Conservation (phyloP, 2,113 vertebrate genomes). For the Parus major region DNA sequence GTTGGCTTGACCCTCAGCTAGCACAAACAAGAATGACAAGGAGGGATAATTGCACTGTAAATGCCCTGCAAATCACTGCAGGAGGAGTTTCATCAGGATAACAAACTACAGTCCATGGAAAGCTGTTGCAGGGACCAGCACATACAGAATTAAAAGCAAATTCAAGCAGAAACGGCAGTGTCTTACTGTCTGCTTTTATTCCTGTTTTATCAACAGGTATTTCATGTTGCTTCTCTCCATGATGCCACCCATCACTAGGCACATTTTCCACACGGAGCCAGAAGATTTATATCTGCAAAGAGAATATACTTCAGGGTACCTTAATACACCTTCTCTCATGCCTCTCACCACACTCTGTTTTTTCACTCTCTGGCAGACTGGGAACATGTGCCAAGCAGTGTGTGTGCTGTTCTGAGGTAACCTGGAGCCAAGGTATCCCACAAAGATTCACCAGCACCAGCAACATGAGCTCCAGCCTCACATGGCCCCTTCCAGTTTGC, state of each 20-base stretch:
- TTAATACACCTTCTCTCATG: not conserved
- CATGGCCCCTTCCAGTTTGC: not conserved
- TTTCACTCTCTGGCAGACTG: not conserved
- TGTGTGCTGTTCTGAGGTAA: conserved; percentile 31
- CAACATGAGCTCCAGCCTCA: not conserved
- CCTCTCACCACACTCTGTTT: not conserved
- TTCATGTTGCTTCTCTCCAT: not conserved
- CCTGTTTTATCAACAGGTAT: not conserved
- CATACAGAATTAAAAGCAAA: not conserved
- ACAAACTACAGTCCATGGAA: not conserved
- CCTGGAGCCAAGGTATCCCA: conserved; percentile 20
- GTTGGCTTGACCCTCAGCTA: not conserved
- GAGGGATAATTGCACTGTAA: not conserved
- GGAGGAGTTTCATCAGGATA: not conserved
- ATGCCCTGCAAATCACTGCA: not conserved
- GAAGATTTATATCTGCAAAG: not conserved
- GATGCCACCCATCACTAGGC: not conserved
- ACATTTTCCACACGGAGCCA: not conserved
- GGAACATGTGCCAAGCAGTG: not conserved
- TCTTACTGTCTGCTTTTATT: not conserved
- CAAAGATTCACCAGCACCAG: not conserved
- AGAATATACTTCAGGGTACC: not conserved
- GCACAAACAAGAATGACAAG: not conserved
- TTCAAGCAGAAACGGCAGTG: not conserved
- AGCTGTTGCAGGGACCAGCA: not conserved